Conservation (phyloP, 2,888 invertebrate genomes). For the Spatulosminthurus flaviceps region DNA sequence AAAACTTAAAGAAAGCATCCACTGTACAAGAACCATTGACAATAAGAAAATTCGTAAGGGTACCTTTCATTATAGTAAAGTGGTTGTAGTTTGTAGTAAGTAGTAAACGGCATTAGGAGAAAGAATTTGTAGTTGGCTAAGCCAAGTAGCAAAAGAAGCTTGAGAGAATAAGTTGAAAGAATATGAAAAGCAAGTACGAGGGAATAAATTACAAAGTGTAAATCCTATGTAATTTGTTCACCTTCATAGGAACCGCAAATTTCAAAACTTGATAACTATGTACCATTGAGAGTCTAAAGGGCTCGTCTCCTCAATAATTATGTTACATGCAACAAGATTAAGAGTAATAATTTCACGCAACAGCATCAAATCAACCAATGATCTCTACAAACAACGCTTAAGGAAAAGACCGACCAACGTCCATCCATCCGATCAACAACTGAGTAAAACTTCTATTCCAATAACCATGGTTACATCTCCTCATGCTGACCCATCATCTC, state of each 20-base stretch:
- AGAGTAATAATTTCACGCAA: conserved; percentile 16
- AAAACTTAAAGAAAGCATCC: no score
- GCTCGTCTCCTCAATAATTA: not conserved
- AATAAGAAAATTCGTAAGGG: conserved; percentile 35
- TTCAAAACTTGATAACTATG: not conserved
- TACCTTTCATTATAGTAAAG: not conserved
- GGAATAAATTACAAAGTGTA: conserved; percentile 9
- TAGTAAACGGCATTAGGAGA: not conserved
- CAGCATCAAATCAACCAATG: conserved; percentile 29
- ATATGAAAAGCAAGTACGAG: not conserved
- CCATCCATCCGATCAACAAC: not conserved
- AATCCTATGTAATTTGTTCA: conserved; percentile 23
- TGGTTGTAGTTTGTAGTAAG: not conserved
- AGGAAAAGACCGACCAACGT: not conserved
- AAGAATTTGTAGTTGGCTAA: not conserved
- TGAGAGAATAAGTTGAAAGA: not conserved
- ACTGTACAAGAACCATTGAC: conserved; percentile 6
- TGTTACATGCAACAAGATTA: not conserved
- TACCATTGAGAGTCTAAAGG: not conserved
- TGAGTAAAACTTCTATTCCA: not conserved
- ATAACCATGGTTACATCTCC: conserved; percentile 3
- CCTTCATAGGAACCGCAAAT: conserved; percentile 32
- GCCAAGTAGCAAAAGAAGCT: no score
- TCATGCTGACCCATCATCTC: not conserved
- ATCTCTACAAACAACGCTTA: conserved; percentile 9